phyloP scores from a whole-genome alignment of 2,113 vertebrate genomes.

The Gorsachius goisagi region DNA sequence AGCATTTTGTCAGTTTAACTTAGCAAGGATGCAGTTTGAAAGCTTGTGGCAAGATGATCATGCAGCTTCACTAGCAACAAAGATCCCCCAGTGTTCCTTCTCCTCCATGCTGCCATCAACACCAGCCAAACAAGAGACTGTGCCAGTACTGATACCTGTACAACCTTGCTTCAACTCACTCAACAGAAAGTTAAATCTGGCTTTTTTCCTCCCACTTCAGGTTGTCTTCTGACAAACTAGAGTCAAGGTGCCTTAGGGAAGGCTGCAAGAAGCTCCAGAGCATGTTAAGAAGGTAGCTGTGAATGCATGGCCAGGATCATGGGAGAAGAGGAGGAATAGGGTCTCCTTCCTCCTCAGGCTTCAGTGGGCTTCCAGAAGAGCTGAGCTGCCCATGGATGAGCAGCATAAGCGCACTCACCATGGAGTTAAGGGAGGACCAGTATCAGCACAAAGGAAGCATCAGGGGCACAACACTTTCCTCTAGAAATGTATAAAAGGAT shows the following conservation, averaged over 20 bases:
- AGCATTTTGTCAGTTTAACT: background rate
- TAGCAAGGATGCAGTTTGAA: background rate
- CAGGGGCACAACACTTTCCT: background rate
- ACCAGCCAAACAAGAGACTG: rapidly evolving
- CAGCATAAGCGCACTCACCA: background rate
- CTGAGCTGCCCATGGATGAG: background rate
- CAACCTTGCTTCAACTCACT: background rate
- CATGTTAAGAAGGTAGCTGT: background rate
- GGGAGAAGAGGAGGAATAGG: background rate
- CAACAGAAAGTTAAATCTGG: background rate
- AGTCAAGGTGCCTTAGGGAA: background rate
- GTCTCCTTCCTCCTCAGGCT: background rate
- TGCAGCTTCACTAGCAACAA: background rate
- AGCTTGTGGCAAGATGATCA: background rate
- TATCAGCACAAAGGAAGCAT: background rate
- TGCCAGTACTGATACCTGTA: rapidly evolving
- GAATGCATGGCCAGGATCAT: background rate
- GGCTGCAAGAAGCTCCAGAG: background rate
- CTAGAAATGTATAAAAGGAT: background rate
- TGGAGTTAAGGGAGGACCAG: background rate
- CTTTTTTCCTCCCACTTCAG: background rate
- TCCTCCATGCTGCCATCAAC: background rate
- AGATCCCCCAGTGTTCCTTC: background rate
- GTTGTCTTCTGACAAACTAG: background rate
- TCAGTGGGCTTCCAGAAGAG: background rate